Conservation (phyloP, 2,888 invertebrate genomes). For the Caenorhabditis uteleia region DNA sequence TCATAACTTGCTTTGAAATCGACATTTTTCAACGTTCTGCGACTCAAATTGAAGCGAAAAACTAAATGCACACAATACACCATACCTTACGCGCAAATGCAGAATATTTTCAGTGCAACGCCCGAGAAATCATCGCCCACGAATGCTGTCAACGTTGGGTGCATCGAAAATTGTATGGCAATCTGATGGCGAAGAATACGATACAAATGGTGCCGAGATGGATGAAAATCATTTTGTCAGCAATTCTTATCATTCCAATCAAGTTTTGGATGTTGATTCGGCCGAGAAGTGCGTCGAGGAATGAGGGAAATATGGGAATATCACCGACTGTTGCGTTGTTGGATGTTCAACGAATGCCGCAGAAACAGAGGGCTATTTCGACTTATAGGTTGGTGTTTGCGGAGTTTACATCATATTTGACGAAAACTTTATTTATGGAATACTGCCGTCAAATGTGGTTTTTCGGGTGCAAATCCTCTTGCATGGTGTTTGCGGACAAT, state of each 20-base stretch:
- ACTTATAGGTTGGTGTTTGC: conserved; percentile 44
- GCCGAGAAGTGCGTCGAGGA: conserved; percentile 31
- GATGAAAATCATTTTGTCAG: conserved; percentile 55
- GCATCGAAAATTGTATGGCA: conserved; percentile 70
- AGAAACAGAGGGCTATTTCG: conserved; percentile 53
- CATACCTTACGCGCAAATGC: too few species aligned
- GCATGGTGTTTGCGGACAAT: too few species aligned
- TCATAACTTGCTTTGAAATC: too few species aligned
- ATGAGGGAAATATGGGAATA: conserved; percentile 4
- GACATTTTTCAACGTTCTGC: neutral
- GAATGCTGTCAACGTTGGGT: conserved; percentile 73
- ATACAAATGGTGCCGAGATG: conserved; percentile 52
- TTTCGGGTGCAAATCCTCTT: too few species aligned
- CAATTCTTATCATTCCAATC: conserved; percentile 58
- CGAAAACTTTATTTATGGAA: too few species aligned
- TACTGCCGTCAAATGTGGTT: too few species aligned
- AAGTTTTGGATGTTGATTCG: conserved; percentile 56
- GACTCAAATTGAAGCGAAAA: too few species aligned
- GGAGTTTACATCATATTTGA: too few species aligned
- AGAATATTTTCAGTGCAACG: conserved; percentile 36
- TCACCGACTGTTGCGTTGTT: conserved; percentile 63
- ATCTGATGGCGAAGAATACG: conserved; percentile 51
- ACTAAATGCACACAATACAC: too few species aligned
- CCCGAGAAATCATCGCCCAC: conserved; percentile 71
- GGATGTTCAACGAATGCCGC: conserved; percentile 51